A percentile compares a stretch with the other conserved stretches of the same genome.
Conservation (phyloP, 92 coral and sea anemone species). For the Siderastrea radians region DNA sequence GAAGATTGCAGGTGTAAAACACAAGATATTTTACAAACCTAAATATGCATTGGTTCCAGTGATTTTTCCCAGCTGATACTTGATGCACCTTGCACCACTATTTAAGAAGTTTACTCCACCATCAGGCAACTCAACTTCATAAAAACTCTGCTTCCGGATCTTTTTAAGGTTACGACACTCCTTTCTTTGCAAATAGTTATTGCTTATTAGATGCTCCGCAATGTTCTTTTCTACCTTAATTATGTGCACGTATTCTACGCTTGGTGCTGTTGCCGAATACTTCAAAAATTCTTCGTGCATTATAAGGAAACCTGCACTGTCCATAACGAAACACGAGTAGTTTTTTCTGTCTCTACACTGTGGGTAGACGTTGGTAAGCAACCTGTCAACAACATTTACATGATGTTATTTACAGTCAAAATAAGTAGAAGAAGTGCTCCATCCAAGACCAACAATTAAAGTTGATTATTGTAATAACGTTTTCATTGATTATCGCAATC, state of each 20-base stretch:
- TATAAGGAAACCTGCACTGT: conserved; percentile 67
- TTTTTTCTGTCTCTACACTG: conserved; percentile 44
- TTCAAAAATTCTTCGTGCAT: conserved; percentile 68
- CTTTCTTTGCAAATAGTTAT: conserved; percentile 35
- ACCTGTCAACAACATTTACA: conserved; percentile 4
- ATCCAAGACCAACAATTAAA: too few species aligned
- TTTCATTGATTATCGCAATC: too few species aligned
- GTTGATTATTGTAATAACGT: too few species aligned
- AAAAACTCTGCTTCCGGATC: conserved; percentile 51
- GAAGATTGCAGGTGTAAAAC: too few species aligned
- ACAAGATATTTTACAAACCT: conserved; percentile 33
- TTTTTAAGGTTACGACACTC: conserved; percentile 59
- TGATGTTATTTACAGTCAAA: neutral
- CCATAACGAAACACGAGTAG: conserved; percentile 70
- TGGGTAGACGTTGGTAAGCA: conserved; percentile 62
- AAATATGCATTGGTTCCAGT: conserved; percentile 50
- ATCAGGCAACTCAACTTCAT: conserved; percentile 57
- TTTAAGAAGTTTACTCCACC: conserved; percentile 1
- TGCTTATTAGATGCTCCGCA: conserved; percentile 64
- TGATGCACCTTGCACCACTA: conserved; percentile 23
- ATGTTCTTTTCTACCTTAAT: conserved; percentile 58
- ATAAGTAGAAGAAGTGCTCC: too few species aligned
- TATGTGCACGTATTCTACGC: conserved; percentile 58
- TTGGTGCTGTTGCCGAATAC: conserved; percentile 39
- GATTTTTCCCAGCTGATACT: conserved; percentile 47